Evolutionary conservation across 2,888 invertebrate species (phyloP).

Genomic region (Volucella bombylans): DNA sequence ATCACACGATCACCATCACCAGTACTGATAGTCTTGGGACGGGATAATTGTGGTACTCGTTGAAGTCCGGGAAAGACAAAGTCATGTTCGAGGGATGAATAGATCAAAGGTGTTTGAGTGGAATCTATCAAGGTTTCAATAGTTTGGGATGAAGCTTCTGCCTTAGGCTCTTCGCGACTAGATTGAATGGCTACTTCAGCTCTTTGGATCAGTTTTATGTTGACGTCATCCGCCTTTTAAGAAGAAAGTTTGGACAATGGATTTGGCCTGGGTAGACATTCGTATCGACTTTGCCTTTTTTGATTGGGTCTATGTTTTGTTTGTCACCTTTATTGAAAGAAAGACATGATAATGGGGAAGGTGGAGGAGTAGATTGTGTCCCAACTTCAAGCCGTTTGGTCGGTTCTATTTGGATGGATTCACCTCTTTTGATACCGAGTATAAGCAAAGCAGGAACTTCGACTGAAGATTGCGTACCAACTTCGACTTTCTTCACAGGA

Average conservation of each 20-base stretch:
- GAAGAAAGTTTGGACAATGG: conserved; percentile 43
- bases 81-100: conserved; percentile 65
- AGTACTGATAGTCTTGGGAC: conserved; percentile 55
- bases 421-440: too few species aligned
- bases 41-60: conserved; percentile 56
- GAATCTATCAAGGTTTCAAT: conserved; percentile 36
- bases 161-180: too few species aligned
- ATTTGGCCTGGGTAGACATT: conserved; percentile 41
- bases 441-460: too few species aligned
- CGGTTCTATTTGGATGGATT: too few species aligned
- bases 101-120: conserved; percentile 63
- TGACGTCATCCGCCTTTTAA: conserved; percentile 26
- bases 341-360: conserved; percentile 37
- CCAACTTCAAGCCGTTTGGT: too few species aligned
- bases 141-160: conserved; percentile 56
- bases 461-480: too few species aligned
- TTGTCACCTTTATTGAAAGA: conserved; percentile 55
- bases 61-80: conserved; percentile 64
- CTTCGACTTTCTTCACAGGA: too few species aligned
- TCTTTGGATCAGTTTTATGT: conserved; percentile 18
- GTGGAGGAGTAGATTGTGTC: too few species aligned
- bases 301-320: conserved; percentile 49
- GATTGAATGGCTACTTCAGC: conserved; percentile 44
- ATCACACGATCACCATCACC: conserved; percentile 60
- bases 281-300: conserved; percentile 28